These are phyloP conservation scores for Biston betularia DNA, from an alignment of 2,888 invertebrate genomes.

Conservation along the genomic window DNA sequence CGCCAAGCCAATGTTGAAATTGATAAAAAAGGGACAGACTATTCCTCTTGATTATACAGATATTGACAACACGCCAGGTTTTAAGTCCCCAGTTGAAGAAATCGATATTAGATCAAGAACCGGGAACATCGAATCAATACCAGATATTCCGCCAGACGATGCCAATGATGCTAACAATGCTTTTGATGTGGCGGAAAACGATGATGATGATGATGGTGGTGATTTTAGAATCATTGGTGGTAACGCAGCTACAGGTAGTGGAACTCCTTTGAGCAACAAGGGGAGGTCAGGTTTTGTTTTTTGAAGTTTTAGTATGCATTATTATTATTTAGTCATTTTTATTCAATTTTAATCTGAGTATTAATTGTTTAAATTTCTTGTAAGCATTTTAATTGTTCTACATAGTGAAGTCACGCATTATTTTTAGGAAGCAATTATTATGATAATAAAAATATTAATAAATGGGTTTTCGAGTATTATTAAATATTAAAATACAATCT, in stretches of 20 bases:
- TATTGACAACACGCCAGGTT: neutral
- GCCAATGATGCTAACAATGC: neutral
- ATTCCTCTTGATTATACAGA: neutral
- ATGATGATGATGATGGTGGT: conserved; percentile 34
- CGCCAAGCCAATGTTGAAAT: neutral
- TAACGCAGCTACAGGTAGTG: conserved; percentile 69
- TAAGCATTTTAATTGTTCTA: too few relatives aligned
- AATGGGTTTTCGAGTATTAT: too few relatives aligned
- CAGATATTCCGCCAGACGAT: neutral
- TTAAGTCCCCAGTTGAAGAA: neutral
- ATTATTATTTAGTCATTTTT: neutral
- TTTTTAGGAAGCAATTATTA: too few relatives aligned
- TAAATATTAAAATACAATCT: too few relatives aligned
- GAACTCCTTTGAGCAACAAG: conserved; percentile 65
- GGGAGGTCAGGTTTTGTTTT: conserved; percentile 60
- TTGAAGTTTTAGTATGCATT: neutral
- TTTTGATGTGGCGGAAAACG: conserved; percentile 5
- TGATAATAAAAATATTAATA: neutral
- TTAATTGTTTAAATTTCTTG: too few relatives aligned
- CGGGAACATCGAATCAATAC: neutral
- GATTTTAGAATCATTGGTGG: conserved; percentile 68
- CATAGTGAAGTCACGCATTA: too few relatives aligned
- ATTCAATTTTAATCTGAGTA: too few relatives aligned
- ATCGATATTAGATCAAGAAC: conserved; percentile 16
- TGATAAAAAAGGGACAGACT: neutral